Evolutionary conservation across 2,888 invertebrate species (phyloP), one percentile per base, ranked within the genome.

Genomic region (Smittia aterrima): DNA sequence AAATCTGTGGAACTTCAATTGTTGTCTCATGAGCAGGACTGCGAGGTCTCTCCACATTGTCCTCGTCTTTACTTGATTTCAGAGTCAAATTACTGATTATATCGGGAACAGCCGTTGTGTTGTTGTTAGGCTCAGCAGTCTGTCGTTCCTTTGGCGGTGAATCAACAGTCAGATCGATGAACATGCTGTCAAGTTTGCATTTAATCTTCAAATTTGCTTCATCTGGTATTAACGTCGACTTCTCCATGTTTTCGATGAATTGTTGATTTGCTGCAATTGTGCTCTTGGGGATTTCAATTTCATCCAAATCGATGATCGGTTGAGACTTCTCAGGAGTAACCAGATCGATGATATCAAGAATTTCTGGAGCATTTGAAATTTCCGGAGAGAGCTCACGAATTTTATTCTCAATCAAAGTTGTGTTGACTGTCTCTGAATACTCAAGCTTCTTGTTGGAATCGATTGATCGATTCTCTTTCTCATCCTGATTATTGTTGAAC

Each of bases 11-110:
- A 7, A 90, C 89, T 75, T 88, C 84, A 64, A 90, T 89, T 1
- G 86, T 86, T 0, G 87, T 87, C 79, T 89, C 88, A 78, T 86
- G 90, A 78, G 83, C 86, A 77, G 82, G 90, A 85, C 89, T 90
- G 81, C 81, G 85, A 78, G 84, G 87, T 77, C 81, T 84, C 24
- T 74, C 32, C 22, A 70, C 64, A 74, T 77, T 76, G 74, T 78
- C 76, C 64, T 78, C 77, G 3, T 74, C 66, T 66, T 68, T 75
- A 47, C 24, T 74, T 11, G 47, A 11, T 70, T 68, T 22, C n/a
- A n/a, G 40, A 1, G 64, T 25, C 25, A 72, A 18, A 18, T 62
- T 72, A 16, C 78, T 81, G 7, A 82, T 78, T 54, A 83, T 81
- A 76, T 83, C 83, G 0, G 83, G 83, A 62, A 82, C 81, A 64